Evolutionary conservation across 2,888 invertebrate species (phyloP).

Genomic region (Pristionchus japonicus): DNA sequence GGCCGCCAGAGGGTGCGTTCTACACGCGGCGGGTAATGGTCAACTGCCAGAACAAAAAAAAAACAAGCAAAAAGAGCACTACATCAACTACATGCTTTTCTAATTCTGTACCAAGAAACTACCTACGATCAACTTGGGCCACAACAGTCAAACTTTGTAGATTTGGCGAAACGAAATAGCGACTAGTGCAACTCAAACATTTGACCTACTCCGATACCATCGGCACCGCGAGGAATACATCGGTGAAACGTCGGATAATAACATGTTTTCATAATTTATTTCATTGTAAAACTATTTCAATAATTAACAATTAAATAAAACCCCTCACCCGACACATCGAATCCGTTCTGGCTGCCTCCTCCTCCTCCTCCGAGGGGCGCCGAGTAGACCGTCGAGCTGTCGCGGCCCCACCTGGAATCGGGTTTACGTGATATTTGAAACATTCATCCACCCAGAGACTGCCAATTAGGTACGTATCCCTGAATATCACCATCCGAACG

Average conservation of each 20-base stretch:
- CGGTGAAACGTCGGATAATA: too few species aligned
- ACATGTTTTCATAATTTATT: background rate
- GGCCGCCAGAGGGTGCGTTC: background rate
- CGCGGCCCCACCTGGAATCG: slow-evolving; percentile 18
- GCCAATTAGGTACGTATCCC: background rate
- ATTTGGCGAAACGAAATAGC: too few species aligned
- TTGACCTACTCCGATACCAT: too few species aligned
- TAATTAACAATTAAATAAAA: too few species aligned
- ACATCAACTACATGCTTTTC: too few species aligned
- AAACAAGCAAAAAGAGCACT: too few species aligned
- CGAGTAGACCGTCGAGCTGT: slow-evolving; percentile 34
- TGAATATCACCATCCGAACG: background rate
- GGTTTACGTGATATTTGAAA: background rate
- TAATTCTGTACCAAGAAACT: too few species aligned
- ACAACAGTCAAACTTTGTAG: too few species aligned
- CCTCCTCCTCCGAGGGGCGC: slow-evolving; percentile 43
- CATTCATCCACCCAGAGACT: background rate
- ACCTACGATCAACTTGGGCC: too few species aligned
- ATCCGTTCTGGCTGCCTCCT: slow-evolving; percentile 44
- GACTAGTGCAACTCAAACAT: too few species aligned
- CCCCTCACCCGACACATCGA: slow-evolving; percentile 45
- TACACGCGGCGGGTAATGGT: background rate
- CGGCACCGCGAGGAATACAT: too few species aligned
- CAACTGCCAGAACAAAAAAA: background rate
- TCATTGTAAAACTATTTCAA: too few species aligned